These are phyloP conservation scores for Austrolebias charrua DNA, from an alignment of 2,797 vertebrate genomes.

Conservation along the genomic window DNA sequence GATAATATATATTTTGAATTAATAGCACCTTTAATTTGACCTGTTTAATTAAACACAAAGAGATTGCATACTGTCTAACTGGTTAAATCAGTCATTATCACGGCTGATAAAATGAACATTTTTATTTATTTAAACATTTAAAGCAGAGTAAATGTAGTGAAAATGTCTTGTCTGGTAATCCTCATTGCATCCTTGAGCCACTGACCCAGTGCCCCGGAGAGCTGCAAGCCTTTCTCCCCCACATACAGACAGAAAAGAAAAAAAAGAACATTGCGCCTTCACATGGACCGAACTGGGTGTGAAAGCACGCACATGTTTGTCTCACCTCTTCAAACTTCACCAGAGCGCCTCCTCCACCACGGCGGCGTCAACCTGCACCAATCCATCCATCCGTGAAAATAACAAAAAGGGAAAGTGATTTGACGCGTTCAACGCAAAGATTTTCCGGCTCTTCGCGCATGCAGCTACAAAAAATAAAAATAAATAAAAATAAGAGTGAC, in stretches of 20 bases:
- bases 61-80: too few species aligned
- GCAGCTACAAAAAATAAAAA: background rate
- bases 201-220: conserved; percentile 61
- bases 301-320: background rate
- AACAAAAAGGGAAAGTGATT: conserved; percentile 11
- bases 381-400: conserved; percentile 62
- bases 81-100: too few species aligned
- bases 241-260: background rate
- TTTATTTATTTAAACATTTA: too few species aligned
- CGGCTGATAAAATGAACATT: too few species aligned
- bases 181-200: conserved; percentile 49
- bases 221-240: conserved; percentile 1
- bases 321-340: conserved; percentile 75
- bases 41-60: too few species aligned
- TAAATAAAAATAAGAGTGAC: background rate
- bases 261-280: background rate
- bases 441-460: background rate
- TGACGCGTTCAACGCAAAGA: background rate
- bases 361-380: conserved; percentile 61
- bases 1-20: too few species aligned
- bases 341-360: conserved; percentile 39
- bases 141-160: too few species aligned
- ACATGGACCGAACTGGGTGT: background rate
- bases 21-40: too few species aligned
- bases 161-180: background rate